Evolutionary conservation across 2,888 invertebrate species (phyloP).

Genomic region (Chironomus riparius): DNA sequence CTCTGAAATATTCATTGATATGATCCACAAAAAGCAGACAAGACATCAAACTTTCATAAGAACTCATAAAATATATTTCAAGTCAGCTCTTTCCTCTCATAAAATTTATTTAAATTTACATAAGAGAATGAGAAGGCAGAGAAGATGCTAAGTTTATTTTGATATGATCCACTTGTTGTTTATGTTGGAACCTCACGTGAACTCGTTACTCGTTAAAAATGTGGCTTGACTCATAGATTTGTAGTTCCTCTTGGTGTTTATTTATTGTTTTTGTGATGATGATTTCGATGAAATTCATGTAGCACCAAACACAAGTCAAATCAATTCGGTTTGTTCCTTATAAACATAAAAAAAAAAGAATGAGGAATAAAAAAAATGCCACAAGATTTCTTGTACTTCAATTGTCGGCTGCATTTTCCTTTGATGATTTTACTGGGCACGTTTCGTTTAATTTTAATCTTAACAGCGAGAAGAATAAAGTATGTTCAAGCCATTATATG

Average conservation of each 20-base stretch:
- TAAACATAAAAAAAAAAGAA: not conserved
- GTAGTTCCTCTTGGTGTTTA: not conserved
- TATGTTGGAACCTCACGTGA: not conserved
- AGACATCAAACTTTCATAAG: too few species aligned
- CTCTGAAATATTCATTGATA: too few species aligned
- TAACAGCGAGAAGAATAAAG: not conserved
- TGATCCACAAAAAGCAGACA: too few species aligned
- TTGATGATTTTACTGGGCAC: not conserved
- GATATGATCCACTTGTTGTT: conserved; percentile 5
- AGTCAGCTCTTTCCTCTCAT: too few species aligned
- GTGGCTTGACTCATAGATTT: not conserved
- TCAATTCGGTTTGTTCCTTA: not conserved
- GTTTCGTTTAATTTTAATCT: conserved; percentile 10
- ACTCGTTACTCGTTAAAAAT: not conserved
- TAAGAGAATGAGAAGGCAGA: too few species aligned
- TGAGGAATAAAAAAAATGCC: not conserved
- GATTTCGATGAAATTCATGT: not conserved
- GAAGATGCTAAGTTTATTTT: not conserved
- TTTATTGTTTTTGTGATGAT: not conserved
- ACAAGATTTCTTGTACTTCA: not conserved
- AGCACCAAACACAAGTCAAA: not conserved
- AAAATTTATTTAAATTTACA: too few species aligned
- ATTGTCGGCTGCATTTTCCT: not conserved
- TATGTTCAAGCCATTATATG: not conserved
- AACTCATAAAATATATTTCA: too few species aligned